Evolutionary conservation across 2,113 vertebrate species (phyloP), one percentile per base, ranked within the genome.

Genomic region (Cyphomyrus plagiostoma): DNA sequence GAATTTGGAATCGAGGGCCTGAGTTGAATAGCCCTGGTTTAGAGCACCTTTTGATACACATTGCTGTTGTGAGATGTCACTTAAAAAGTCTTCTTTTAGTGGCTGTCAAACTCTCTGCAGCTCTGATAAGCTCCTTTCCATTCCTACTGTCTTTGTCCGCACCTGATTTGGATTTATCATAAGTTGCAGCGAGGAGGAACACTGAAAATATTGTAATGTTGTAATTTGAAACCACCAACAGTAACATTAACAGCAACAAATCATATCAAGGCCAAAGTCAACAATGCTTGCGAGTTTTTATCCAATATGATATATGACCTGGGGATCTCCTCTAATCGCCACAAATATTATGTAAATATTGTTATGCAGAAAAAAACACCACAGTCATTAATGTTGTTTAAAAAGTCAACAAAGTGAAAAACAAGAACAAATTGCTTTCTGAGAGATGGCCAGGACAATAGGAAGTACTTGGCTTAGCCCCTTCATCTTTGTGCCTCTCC

Each of bases 371-470:
- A 80, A 74, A 77, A 80, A 19, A 42, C 15, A 42, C 74, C 74
- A 62, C 39, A 45, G 87, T 46, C 42, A 58, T 42, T 66, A 23
- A 45, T 84, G 39, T 48, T 84, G 45, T 84, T 42, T 35, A 82
- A 89, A 82, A 74, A 35, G 74, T 26, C n/a, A 52, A 56, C 35
- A 82, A 39, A 23, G 15, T 39, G 3, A 89, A 77, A 48, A 89
- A 23, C 53, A 84, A 62, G 77, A 85, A 45, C 50, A 39, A 42
- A 84, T 85, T 62, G n/a, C 89, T 89, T 85, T 80, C 80, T 21
- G 89, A 48, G 80, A 19, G 42, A 89, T 7, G 39, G 52, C 80
- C 26, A 53, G 52, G 80, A 84, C 80, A 42, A 58, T 3, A 42
- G 52, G 89, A 62, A 85, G 39, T 84, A 58, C 56, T 89, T 89